Conservation (phyloP, 64 coral and sea anemone genomes). For the Montipora sp. region DNA sequence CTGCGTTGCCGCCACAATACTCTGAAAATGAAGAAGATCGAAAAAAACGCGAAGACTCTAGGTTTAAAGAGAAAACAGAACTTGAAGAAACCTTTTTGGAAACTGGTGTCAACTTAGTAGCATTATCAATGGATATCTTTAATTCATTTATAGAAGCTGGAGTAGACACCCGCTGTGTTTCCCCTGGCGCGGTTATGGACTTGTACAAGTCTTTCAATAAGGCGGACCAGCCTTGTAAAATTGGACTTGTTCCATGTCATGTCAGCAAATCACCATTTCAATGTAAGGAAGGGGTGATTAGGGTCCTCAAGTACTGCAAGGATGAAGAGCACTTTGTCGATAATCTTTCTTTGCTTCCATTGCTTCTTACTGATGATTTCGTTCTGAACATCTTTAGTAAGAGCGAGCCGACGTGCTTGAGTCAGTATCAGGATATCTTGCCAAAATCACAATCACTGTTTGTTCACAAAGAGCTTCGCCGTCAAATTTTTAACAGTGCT, state of each 20-base stretch:
- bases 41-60: neutral
- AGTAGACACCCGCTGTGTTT: neutral
- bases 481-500: neutral
- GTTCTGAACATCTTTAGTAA: neutral
- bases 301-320: conserved; percentile 56
- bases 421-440: neutral
- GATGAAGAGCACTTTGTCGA: neutral
- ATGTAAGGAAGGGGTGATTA: neutral
- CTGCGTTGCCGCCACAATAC: no score
- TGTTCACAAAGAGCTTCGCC: conserved; percentile 1
- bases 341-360: conserved; percentile 19
- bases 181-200: neutral
- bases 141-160: neutral
- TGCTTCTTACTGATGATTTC: conserved; percentile 56
- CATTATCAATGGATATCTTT: neutral
- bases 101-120: conserved; percentile 33
- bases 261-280: conserved; percentile 36
- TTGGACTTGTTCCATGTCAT: conserved; percentile 13
- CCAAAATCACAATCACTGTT: conserved; percentile 18
- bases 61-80: neutral
- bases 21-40: neutral
- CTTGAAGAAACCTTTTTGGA: conserved; percentile 1
- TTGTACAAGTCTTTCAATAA: conserved; percentile 15
- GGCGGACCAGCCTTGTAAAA: neutral
- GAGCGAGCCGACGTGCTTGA: neutral